Evolutionary conservation across 2,888 invertebrate species (phyloP).

Genomic region (Tinea trinotella): DNA sequence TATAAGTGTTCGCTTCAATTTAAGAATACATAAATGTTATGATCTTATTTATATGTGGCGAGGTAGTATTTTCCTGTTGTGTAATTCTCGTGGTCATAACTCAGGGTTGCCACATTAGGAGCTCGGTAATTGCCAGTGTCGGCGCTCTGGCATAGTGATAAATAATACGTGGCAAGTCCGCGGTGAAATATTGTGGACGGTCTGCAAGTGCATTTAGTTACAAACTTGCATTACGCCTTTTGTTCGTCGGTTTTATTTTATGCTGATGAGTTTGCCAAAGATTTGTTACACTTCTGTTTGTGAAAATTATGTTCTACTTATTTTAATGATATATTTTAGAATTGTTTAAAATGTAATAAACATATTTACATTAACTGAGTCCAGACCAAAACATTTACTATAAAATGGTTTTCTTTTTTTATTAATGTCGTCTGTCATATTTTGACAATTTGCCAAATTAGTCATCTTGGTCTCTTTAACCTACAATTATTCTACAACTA

Average conservation of each 20-base stretch:
- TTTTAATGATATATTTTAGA: no score
- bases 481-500: no score
- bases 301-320: no score
- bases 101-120: conserved; percentile 41
- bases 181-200: background rate
- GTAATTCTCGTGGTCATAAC: conserved; percentile 29
- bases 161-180: conserved; percentile 31
- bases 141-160: conserved; percentile 30
- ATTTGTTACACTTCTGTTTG: background rate
- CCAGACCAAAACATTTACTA: no score
- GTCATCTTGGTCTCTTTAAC: no score
- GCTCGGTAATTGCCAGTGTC: conserved; percentile 36
- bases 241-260: background rate
- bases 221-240: conserved; percentile 7
- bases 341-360: no score
- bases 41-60: background rate
- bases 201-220: conserved; percentile 15
- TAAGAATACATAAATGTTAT: no score
- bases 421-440: no score
- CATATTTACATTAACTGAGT: no score
- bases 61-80: conserved; percentile 25
- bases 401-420: no score
- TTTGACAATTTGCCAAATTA: no score
- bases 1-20: no score
- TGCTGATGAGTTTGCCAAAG: background rate